Evolutionary conservation across 2,797 vertebrate species (phyloP).

Genomic region (Enteromius mattozi): DNA sequence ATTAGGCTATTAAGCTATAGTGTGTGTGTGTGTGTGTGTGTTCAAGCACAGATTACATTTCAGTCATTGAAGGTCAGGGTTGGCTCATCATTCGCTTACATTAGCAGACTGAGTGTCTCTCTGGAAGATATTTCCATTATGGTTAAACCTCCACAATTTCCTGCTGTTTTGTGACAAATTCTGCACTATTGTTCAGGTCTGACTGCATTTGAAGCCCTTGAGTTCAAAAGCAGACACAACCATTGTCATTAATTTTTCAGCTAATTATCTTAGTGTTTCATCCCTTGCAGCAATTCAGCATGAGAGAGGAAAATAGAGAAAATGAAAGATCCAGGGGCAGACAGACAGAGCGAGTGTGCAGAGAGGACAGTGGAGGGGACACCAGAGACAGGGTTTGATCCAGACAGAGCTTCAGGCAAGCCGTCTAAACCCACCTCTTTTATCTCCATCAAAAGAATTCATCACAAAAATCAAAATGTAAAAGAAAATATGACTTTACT

Average conservation of each 20-base stretch:
- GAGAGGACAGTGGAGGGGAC: constrained; percentile 25
- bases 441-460: constrained; percentile 29
- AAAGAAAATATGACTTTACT: neutral
- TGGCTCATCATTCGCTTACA: constrained; percentile 37
- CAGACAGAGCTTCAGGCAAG: constrained; percentile 50
- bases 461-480: neutral
- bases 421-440: constrained; percentile 30
- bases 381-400: constrained; percentile 24
- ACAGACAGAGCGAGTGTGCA: neutral
- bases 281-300: constrained; percentile 20
- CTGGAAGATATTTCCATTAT: constrained; percentile 21
- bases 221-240: constrained; percentile 22
- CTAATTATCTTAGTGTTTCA: constrained; percentile 34
- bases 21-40: constrained; percentile 13
- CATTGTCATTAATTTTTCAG: constrained; percentile 17
- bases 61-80: constrained; percentile 37
- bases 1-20: constrained; percentile 1
- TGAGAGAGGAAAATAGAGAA: constrained; percentile 19
- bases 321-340: constrained; percentile 7
- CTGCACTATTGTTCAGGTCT: neutral
- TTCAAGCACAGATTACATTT: constrained; percentile 37
- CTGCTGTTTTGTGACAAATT: neutral
- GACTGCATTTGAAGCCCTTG: neutral
- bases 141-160: constrained; percentile 17
- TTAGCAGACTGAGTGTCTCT: constrained; percentile 39